Conservation (phyloP, 92 coral and sea anemone species). For the Zoanthus gigantus region DNA sequence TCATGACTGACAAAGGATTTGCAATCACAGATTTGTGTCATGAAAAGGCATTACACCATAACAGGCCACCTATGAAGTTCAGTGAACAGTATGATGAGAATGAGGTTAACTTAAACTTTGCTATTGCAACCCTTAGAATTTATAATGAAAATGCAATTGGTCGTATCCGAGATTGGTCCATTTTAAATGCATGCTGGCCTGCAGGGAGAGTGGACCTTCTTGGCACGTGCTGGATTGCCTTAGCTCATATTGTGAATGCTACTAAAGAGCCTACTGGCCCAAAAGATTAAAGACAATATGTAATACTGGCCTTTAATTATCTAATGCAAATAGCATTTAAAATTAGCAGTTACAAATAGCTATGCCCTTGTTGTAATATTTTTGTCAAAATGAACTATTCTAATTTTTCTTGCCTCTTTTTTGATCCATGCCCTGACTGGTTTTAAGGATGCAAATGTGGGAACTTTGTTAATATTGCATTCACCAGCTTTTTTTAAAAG, state of each 20-base stretch:
- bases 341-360: too few species aligned
- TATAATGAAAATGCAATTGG: conserved; percentile 69
- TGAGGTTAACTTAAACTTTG: conserved; percentile 56
- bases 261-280: conserved; percentile 60
- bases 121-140: conserved; percentile 57
- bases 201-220: conserved; percentile 61
- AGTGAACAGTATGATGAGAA: conserved; percentile 59
- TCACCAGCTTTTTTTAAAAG: neutral
- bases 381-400: too few species aligned
- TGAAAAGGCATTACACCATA: conserved; percentile 63
- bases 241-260: conserved; percentile 63
- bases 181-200: conserved; percentile 67
- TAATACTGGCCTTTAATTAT: too few species aligned
- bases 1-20: conserved; percentile 65
- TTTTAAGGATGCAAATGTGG: conserved; percentile 56
- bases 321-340: too few species aligned
- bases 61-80: conserved; percentile 49
- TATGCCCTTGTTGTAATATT: too few species aligned
- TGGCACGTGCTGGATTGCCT: conserved; percentile 61
- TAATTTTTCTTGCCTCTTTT: neutral
- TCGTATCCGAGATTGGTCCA: conserved; percentile 64
- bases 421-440: conserved; percentile 63
- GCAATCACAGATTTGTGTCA: conserved; percentile 67
- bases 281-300: conserved; percentile 12
- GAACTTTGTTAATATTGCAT: neutral